Evolutionary conservation across 2,888 invertebrate genomes (phyloP).

Genomic region (Pandemis heparana): DNA sequence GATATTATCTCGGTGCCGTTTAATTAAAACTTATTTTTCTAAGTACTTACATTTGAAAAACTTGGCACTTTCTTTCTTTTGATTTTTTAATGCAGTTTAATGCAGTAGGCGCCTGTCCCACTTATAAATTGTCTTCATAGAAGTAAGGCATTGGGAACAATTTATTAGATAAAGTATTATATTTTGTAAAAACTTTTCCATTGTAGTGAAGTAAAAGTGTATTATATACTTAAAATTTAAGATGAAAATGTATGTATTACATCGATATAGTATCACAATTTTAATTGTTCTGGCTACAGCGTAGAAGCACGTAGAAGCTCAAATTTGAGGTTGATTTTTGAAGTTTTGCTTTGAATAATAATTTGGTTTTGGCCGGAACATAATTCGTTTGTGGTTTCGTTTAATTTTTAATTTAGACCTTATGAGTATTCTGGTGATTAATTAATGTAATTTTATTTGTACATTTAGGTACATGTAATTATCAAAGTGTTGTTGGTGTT

Average conservation of each 20-base stretch:
- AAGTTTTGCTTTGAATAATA: neutral
- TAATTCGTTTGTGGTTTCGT: neutral
- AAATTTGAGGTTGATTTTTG: neutral
- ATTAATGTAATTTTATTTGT: constrained; percentile 11
- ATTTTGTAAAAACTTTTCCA: constrained; percentile 27
- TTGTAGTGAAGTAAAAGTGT: neutral
- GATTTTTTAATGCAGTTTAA: neutral
- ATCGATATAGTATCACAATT: neutral
- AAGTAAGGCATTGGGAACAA: constrained; percentile 26
- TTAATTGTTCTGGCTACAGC: neutral
- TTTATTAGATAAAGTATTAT: constrained; percentile 22
- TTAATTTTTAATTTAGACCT: neutral
- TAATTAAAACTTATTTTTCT: neutral
- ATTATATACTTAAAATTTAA: neutral
- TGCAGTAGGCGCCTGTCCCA: neutral
- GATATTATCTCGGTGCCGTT: neutral
- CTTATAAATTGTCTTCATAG: neutral
- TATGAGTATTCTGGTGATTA: constrained; percentile 4
- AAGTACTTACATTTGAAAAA: too few relatives aligned
- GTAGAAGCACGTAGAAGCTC: neutral
- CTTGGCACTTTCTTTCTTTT: too few relatives aligned
- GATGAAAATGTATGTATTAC: neutral
- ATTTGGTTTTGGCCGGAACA: neutral
- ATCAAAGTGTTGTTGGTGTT: neutral
- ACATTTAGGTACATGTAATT: neutral